phyloP scores from a whole-genome alignment of 2,113 vertebrate genomes.

The Mellivora capensis region DNA sequence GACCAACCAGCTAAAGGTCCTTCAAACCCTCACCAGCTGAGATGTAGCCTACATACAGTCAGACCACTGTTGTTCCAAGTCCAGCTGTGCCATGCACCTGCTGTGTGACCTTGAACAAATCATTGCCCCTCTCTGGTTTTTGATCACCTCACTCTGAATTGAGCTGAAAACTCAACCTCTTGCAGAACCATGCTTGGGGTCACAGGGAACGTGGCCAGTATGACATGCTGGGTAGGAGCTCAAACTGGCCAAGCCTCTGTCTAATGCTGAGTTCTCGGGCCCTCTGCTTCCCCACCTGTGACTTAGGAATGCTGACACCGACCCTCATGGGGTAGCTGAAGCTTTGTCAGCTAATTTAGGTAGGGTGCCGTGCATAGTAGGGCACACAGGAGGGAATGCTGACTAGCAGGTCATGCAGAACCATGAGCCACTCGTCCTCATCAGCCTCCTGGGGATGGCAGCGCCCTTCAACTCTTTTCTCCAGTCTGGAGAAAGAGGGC shows the following conservation, averaged over 20 bases:
- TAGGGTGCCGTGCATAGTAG: fast-evolving
- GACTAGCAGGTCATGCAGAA: fast-evolving
- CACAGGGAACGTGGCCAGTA: fast-evolving
- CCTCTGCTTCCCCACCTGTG: background rate
- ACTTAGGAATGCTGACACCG: fast-evolving
- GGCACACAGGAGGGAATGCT: fast-evolving
- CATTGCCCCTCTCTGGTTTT: background rate
- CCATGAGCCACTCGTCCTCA: fast-evolving
- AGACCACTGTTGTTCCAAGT: background rate
- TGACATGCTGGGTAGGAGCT: fast-evolving
- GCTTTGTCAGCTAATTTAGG: background rate
- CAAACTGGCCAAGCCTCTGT: fast-evolving
- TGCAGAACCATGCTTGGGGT: fast-evolving
- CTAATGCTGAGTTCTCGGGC: fast-evolving
- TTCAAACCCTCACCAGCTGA: fast-evolving
- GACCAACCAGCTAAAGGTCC: background rate
- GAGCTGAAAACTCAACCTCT: fast-evolving
- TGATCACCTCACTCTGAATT: background rate
- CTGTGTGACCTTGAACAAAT: too few species aligned
- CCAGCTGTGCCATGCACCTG: fast-evolving
- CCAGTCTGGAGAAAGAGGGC: background rate
- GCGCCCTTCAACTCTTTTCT: background rate
- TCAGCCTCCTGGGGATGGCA: background rate
- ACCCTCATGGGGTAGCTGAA: fast-evolving
- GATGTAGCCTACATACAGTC: fast-evolving